Conservation (phyloP, 2,888 invertebrate genomes). For the Trissolcus japonicus region DNA sequence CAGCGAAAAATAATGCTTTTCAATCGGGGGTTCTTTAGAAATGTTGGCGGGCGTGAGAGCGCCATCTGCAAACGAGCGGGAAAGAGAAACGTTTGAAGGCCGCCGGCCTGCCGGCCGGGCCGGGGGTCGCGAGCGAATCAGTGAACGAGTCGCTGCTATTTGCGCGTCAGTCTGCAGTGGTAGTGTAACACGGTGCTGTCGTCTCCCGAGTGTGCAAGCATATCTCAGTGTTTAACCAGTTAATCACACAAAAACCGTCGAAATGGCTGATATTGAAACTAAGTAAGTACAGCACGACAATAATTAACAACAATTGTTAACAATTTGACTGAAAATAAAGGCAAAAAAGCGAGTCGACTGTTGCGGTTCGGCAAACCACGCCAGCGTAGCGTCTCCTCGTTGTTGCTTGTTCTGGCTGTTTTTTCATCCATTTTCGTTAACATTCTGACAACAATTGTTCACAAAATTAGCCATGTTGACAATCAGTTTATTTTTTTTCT, state of each 20-base stretch:
- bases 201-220: conserved; percentile 33
- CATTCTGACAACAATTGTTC: background rate
- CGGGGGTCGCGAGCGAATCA: conserved; percentile 61
- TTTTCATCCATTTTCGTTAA: conserved; percentile 2
- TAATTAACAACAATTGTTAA: background rate
- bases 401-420: conserved; percentile 10
- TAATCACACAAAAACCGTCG: conserved; percentile 67
- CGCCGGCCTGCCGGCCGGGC: conserved; percentile 66
- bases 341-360: conserved; percentile 1
- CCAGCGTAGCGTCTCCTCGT: conserved; percentile 42
- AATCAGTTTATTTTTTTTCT: background rate
- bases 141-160: conserved; percentile 65
- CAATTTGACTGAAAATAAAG: background rate
- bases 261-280: conserved; percentile 82
- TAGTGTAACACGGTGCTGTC: conserved; percentile 42
- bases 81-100: conserved; percentile 74
- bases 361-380: conserved; percentile 26
- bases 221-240: conserved; percentile 35
- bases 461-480: background rate
- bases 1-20: conserved; percentile 26
- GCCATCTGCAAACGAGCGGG: conserved; percentile 74
- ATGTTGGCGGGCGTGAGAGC: conserved; percentile 45
- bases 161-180: conserved; percentile 65
- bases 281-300: conserved; percentile 79
- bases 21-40: conserved; percentile 28